phyloP scores from a whole-genome alignment of 2,113 vertebrate species.

The Mola mola region DNA sequence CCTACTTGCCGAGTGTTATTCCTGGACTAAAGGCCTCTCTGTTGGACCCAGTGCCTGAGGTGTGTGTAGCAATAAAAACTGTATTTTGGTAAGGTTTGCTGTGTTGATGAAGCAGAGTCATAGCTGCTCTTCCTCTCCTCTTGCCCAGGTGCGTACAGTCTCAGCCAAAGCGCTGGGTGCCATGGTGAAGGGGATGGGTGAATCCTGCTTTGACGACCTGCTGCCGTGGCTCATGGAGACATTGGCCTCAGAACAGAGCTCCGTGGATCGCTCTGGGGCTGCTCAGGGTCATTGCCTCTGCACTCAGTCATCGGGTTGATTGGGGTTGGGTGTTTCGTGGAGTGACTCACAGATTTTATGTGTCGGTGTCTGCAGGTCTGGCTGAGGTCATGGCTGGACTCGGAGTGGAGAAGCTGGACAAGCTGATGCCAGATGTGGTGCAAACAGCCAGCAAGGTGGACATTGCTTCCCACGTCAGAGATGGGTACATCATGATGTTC shows the following conservation, averaged over 20 bases:
- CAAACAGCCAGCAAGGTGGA: slow-evolving; percentile 97
- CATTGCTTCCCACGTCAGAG: slow-evolving; percentile 96
- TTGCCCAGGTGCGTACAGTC: slow-evolving; percentile 91
- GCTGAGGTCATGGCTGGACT: slow-evolving; percentile 98
- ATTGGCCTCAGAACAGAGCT: slow-evolving; percentile 96
- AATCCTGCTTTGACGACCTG: slow-evolving; percentile 95
- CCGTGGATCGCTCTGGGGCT: slow-evolving; percentile 97
- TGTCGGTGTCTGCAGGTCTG: slow-evolving; percentile 81
- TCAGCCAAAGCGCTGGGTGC: slow-evolving; percentile 97
- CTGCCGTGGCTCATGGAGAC: slow-evolving; percentile 99
- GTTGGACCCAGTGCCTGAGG: slow-evolving; percentile 97
- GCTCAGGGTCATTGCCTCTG: slow-evolving; percentile 87
- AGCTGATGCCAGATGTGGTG: slow-evolving; percentile 98
- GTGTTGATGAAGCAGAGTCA: neutral
- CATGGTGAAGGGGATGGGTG: slow-evolving; percentile 99
- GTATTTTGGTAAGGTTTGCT: neutral
- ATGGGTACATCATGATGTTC: slow-evolving; percentile 99
- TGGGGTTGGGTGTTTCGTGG: too few relatives aligned
- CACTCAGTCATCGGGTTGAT: too few relatives aligned
- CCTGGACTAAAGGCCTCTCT: slow-evolving; percentile 95
- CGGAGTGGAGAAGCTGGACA: slow-evolving; percentile 97
- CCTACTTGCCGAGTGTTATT: slow-evolving; percentile 95
- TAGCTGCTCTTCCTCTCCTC: slow-evolving; percentile 2
- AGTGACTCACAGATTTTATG: neutral
- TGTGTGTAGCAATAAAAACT: slow-evolving; percentile 63